Evolutionary conservation across 1,140 invertebrate species (phyloP), one percentile per base, ranked within the genome.

Genomic region (Platyura marginata): DNA sequence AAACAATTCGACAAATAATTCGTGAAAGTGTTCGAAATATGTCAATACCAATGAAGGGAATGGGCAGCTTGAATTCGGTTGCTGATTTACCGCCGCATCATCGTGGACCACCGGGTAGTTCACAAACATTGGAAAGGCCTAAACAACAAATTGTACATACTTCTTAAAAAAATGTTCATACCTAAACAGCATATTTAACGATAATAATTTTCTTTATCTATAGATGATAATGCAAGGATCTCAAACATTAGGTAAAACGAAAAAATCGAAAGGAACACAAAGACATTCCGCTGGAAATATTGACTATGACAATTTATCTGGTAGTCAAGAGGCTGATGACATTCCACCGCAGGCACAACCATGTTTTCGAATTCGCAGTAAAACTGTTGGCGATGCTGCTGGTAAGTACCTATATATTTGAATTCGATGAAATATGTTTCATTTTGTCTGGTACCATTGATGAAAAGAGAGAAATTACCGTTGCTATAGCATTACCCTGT

Each of bases 1-100:
- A 90, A 63, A 94, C 90, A 37, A 95, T 96, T 49, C 72, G 91
- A 41, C 90, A 95, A 66, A 95, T 94, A 34, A 96, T 96, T 46
- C 73, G 91, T 43, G 92, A 96, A 63, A 89, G 85, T 44, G 89
- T 93, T 10, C 73, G 88, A 48, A 92, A 92, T 54, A 93, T 92
- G 88, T 89, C 81, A 53, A 84, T 93, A 64, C 88, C 89, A 45
- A 75, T 77, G 46, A 80, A 76, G 23, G 80, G 81, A 50, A 79
- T 74, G 32, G 48, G 59, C 40, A 61, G 64, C 47, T 53, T 48
- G 0, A 53, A 51, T 25, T 58, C 59, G 35, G 56, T 61, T 10
- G 57, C 57, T 36, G 58, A 54, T 9, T 48, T 54, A 16, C 50
- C 53, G 21, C 51, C 55, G 9, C 53, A 59, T 33, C 57, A 59